Conservation (phyloP, 2,797 vertebrate genomes). For the Sebastes matsubarae region DNA sequence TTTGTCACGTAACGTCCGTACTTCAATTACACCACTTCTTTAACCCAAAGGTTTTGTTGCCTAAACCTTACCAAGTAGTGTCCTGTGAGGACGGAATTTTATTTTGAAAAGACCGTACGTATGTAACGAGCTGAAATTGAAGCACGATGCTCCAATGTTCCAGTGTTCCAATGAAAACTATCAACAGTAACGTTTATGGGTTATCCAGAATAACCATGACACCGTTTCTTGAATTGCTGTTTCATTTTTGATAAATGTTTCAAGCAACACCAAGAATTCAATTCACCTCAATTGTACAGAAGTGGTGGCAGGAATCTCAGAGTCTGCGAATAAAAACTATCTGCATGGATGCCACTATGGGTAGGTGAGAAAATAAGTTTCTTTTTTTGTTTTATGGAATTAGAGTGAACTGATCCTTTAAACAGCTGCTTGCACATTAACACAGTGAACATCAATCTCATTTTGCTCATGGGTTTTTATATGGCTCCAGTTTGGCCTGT, state of each 20-base stretch:
- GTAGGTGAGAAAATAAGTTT: not conserved
- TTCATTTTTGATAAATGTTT: not conserved
- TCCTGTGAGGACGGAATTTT: no score
- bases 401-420: not conserved
- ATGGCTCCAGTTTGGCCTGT: not conserved
- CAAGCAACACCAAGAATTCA: not conserved
- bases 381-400: not conserved
- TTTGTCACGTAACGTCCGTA: no score
- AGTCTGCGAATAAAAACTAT: not conserved
- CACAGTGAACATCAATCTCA: slow-evolving; percentile 4
- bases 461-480: not conserved
- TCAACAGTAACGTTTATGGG: not conserved
- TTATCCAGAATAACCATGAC: not conserved
- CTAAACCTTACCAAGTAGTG: no score
- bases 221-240: not conserved
- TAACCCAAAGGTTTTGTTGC: no score
- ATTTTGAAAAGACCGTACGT: no score
- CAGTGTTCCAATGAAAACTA: not conserved
- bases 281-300: not conserved
- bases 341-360: not conserved
- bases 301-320: not conserved
- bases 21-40: rapidly evolving
- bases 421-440: not conserved
- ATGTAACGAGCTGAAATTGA: no score
- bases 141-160: no score